Base-by-base conservation (phyloP, 2,113 vertebrate species). In the Piliocolobus tephrosceles region DNA sequence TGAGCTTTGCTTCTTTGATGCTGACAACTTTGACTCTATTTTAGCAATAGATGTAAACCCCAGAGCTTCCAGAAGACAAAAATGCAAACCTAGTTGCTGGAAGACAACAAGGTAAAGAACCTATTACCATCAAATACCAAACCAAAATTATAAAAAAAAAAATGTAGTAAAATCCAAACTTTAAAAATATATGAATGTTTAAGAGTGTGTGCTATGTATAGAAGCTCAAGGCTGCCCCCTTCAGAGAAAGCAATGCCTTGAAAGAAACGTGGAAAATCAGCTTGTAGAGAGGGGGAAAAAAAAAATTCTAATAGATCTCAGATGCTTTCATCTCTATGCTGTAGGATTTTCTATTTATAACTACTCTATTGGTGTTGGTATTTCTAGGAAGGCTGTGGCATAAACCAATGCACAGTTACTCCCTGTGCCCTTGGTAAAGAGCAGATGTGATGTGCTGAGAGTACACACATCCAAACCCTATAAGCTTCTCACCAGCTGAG, bases 361-460 rank as follows among this genome's bases (percentile, higher is more conserved):
- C 7, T 61, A 3, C 47, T 17, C 32, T 7, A 0, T 13, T 35
- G 30, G 2, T 5, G 0, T 27, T n/a, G 1, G 4, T 12, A 10
- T 14, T 73, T 4, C 13, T 11, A 17, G 8, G 20, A 47, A 12
- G 4, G 8, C 2, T 5, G 8, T 4, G 12, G 22, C 13, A n/a
- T 13, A 30, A 23, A 12, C 17, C 6, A 20, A 8, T 0, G 13
- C 3, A 40, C 0, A 3, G 9, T 72, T 5, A 2, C 5, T 27
- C 18, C 6, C 1, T 2, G 3, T 8, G 5, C 8, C 66, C 5
- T 89, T 12, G 5, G 32, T 20, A 25, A 27, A 30, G 30, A 35
- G 61, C 14, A 57, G 47, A 43, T 25, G 12, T 0, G 0, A 6
- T 52, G n/a, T 4, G 1, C 47, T 17, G 43, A 32, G 11, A 35